These are phyloP conservation scores for Drosophila mimica DNA, from an alignment of 2,888 invertebrate genomes.

Conservation along the genomic window DNA sequence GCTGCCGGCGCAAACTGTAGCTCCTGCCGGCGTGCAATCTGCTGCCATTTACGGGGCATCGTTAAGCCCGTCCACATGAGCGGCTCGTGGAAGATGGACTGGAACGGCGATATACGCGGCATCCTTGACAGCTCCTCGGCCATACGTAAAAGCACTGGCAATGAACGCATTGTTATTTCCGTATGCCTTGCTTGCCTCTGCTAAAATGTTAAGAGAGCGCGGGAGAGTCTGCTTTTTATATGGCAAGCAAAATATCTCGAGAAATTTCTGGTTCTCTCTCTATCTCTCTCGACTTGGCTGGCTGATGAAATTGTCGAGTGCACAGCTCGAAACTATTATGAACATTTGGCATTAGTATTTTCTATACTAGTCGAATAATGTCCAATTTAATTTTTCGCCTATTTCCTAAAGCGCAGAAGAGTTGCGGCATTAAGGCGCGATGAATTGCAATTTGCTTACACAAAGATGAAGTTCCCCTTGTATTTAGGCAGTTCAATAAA, in stretches of 20 bases:
- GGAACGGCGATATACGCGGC: slow-evolving; percentile 56
- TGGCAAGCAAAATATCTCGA: not conserved
- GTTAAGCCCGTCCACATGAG: slow-evolving; percentile 41
- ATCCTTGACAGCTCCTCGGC: slow-evolving; percentile 71
- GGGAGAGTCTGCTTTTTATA: slow-evolving; percentile 59
- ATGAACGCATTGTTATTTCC: slow-evolving; percentile 71
- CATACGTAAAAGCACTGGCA: slow-evolving; percentile 79
- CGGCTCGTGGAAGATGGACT: slow-evolving; percentile 59
- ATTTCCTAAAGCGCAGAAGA: not conserved
- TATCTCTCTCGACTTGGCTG: slow-evolving; percentile 38
- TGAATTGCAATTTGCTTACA: not conserved
- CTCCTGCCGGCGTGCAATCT: slow-evolving; percentile 63
- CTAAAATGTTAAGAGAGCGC: slow-evolving; percentile 36
- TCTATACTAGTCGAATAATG: not conserved
- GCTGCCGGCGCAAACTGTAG: slow-evolving; percentile 40
- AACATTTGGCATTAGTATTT: slow-evolving; percentile 20
- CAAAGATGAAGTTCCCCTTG: not conserved
- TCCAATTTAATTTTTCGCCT: not conserved
- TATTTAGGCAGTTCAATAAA: not conserved
- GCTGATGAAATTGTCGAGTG: slow-evolving; percentile 60
- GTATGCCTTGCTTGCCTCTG: slow-evolving; percentile 14
- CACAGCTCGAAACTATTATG: slow-evolving; percentile 17
- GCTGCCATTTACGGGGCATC: slow-evolving; percentile 57
- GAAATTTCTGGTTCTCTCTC: slow-evolving; percentile 55
- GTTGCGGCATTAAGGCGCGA: not conserved